These are phyloP conservation scores for Bos indicus DNA, from an alignment of 2,113 vertebrate genomes.

Conservation along the genomic window DNA sequence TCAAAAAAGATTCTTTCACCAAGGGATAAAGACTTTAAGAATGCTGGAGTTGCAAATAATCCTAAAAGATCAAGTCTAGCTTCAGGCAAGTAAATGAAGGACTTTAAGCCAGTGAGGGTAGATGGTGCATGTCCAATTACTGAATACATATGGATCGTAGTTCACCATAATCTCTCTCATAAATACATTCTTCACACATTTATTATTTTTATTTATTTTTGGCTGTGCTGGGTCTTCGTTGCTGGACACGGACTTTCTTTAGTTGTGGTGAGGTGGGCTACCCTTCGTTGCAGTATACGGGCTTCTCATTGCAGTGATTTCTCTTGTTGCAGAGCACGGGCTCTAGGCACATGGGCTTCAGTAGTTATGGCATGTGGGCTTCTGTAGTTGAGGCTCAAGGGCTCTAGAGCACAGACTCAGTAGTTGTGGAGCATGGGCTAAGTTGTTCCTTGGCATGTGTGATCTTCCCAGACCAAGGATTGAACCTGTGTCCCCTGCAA, in stretches of 20 bases:
- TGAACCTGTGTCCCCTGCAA: background rate
- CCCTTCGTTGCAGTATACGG: background rate
- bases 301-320: background rate
- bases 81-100: background rate
- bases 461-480: background rate
- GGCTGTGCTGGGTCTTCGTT: background rate
- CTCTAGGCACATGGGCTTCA: background rate
- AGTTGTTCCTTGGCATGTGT: background rate
- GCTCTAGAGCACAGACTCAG: background rate
- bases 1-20: background rate
- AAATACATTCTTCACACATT: background rate
- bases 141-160: background rate
- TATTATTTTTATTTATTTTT: background rate
- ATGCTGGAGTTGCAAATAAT: slow-evolving; percentile 2
- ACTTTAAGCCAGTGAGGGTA: background rate
- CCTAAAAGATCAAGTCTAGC: background rate
- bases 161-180: background rate
- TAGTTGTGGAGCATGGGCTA: background rate
- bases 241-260: background rate
- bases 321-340: background rate
- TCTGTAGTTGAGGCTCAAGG: background rate
- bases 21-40: background rate
- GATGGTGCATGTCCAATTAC: background rate
- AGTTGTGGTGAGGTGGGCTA: background rate
- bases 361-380: background rate